Conservation (phyloP, 2,113 vertebrate genomes). For the Platichthys flesus region DNA sequence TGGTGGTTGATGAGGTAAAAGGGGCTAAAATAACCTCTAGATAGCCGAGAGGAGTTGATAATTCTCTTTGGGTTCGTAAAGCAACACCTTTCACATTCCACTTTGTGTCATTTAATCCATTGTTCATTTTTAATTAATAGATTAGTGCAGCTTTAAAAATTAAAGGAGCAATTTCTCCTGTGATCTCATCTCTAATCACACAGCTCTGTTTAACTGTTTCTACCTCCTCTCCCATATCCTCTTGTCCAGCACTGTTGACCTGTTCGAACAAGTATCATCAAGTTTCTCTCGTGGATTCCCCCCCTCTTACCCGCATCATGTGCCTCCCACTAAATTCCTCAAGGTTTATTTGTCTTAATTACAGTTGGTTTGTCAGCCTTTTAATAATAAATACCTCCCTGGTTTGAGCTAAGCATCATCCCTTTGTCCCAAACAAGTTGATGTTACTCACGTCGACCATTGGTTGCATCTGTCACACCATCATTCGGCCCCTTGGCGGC, state of each 20-base stretch:
- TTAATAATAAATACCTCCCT: no score
- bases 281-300: no score
- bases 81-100: conserved; percentile 3
- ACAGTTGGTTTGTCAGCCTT: no score
- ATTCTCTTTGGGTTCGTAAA: neutral
- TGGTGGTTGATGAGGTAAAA: neutral
- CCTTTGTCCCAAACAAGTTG: conserved; percentile 4
- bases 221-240: no score
- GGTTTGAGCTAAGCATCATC: neutral
- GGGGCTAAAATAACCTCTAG: neutral
- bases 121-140: neutral
- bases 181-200: conserved; percentile 24
- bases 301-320: no score
- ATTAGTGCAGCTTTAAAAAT: no score
- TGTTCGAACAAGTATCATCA: no score
- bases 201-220: neutral
- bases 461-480: neutral
- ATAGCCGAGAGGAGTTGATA: neutral
- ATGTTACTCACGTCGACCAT: neutral
- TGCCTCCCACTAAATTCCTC: no score
- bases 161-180: conserved; percentile 1
- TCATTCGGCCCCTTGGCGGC: neutral
- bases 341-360: no score
- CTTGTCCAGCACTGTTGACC: no score
- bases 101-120: conserved; percentile 10